These are phyloP conservation scores for Sarotherodon lohbergeri DNA, from an alignment of 2,113 vertebrate genomes.

Conservation along the genomic window DNA sequence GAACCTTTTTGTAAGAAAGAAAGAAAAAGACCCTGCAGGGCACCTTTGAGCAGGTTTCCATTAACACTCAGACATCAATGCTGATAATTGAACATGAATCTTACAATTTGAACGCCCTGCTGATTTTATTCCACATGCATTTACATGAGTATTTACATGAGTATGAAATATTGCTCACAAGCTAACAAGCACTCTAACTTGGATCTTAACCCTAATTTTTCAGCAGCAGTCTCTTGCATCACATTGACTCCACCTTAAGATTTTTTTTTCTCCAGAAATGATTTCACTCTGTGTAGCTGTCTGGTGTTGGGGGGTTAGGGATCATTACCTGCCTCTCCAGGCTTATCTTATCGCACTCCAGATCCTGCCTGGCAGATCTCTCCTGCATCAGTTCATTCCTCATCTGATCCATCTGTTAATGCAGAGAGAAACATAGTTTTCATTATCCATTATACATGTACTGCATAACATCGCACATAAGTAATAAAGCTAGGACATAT, in stretches of 20 bases:
- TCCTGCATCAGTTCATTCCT: slow-evolving; percentile 88
- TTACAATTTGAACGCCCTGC: not conserved
- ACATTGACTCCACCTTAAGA: not conserved
- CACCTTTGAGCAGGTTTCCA: not conserved
- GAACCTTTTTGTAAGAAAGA: not conserved
- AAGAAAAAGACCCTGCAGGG: not conserved
- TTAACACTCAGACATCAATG: not conserved
- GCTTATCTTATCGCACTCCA: slow-evolving; percentile 93
- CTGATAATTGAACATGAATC: not conserved
- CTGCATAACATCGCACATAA: not conserved
- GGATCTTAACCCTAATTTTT: not conserved
- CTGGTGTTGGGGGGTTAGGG: not conserved
- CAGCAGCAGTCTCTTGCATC: not conserved
- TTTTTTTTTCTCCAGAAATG: not conserved
- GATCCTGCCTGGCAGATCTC: slow-evolving; percentile 81
- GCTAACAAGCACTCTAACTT: not conserved
- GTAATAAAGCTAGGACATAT: not conserved
- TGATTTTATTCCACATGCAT: not conserved
- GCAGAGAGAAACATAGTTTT: not conserved
- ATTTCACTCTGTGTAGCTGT: not conserved
- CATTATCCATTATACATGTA: not conserved
- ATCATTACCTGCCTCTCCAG: slow-evolving; percentile 84
- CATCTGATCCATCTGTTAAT: slow-evolving; percentile 85
- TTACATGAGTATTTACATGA: not conserved
- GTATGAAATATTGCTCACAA: not conserved